A percentile compares a stretch with the other conserved stretches of the same genome.
Conservation (phyloP, 2,113 vertebrate species). For the Prunella fulvescens region DNA sequence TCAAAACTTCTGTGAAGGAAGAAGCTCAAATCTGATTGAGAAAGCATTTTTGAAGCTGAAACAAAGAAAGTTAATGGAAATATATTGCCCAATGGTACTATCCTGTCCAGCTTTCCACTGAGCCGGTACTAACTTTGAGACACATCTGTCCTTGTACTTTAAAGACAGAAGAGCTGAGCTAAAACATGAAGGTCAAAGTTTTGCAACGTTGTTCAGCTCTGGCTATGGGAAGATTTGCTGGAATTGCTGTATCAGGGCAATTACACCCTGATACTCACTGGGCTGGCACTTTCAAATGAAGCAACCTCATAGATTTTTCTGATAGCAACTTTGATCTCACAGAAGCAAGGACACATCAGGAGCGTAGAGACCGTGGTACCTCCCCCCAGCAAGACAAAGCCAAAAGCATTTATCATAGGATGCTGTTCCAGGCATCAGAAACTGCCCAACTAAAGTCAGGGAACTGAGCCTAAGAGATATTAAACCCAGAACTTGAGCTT, state of each 20-base stretch:
- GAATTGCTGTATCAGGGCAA: not conserved
- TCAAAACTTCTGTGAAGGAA: not conserved
- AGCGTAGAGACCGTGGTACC: fast-evolving
- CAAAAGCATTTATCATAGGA: not conserved
- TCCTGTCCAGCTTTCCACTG: not conserved
- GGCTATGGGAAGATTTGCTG: not conserved
- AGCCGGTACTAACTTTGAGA: not conserved
- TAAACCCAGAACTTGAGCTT: not conserved
- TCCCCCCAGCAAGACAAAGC: not conserved
- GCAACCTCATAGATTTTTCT: not conserved
- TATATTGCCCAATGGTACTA: not conserved
- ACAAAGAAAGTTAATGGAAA: not conserved
- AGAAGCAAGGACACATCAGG: not conserved
- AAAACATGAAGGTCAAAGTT: not conserved
- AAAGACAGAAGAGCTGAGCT: not conserved
- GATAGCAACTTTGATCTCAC: not conserved
- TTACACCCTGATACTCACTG: not conserved
- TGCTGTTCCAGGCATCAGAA: not conserved
- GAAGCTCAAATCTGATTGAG: not conserved
- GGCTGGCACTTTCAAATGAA: not conserved
- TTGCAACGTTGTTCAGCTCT: not conserved
- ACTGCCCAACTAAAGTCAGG: not conserved
- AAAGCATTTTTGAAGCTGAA: not conserved
- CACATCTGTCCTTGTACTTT: not conserved
- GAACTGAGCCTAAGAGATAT: not conserved